A percentile compares a stretch with the other conserved stretches of the same genome.
phyloP scores from a whole-genome alignment of 2,888 invertebrate genomes.

The Ophioninae sp. region DNA sequence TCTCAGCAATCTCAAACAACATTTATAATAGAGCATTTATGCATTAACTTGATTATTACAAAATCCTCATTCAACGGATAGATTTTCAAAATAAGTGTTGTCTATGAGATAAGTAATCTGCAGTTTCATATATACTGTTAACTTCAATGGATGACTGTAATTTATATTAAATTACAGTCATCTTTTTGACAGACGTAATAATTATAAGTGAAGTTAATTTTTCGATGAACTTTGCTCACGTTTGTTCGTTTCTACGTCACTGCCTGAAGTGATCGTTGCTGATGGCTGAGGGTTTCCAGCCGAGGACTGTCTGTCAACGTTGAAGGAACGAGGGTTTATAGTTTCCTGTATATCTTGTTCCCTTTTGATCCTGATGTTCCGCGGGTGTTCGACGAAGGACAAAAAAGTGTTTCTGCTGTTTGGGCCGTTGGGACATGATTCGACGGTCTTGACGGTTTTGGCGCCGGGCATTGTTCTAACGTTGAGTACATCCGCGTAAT shows the following conservation, averaged over 20 bases:
- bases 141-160: too few relatives aligned
- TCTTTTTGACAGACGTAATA: too few relatives aligned
- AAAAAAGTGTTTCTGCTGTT: slow-evolving; percentile 33
- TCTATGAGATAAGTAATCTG: too few relatives aligned
- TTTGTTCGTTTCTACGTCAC: neutral
- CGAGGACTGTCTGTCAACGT: neutral
- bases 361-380: slow-evolving; percentile 14
- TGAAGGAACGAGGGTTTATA: slow-evolving; percentile 9
- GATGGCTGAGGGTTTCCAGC: slow-evolving; percentile 11
- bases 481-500: slow-evolving; percentile 34
- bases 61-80: too few relatives aligned
- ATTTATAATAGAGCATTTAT: too few relatives aligned
- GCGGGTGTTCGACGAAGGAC: slow-evolving; percentile 43
- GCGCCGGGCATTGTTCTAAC: neutral
- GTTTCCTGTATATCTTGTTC: slow-evolving; percentile 12
- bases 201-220: too few relatives aligned
- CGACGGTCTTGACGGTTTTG: slow-evolving; percentile 22
- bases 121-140: too few relatives aligned
- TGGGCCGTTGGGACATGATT: slow-evolving; percentile 14
- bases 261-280: slow-evolving; percentile 29
- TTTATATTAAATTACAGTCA: too few relatives aligned
- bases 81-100: too few relatives aligned
- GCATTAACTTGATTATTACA: too few relatives aligned
- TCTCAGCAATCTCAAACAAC: too few relatives aligned
- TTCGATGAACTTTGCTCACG: too few relatives aligned